Base-by-base conservation (phyloP, 2,113 vertebrate genomes). In the Symphodus melops region DNA sequence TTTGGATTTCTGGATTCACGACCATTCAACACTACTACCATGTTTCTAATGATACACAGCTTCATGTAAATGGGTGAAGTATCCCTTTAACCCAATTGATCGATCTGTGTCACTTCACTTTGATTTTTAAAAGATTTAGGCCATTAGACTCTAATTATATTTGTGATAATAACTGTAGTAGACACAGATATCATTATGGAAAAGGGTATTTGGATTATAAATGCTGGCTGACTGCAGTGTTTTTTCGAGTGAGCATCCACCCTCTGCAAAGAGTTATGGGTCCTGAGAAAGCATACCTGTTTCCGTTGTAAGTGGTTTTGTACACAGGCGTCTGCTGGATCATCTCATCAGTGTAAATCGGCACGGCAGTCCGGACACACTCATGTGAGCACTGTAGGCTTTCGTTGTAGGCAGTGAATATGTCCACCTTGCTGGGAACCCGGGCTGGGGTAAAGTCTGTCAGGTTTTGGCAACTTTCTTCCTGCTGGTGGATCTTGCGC, bases 321-420 rank as follows among this genome's bases (percentile, higher is more conserved):
- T 96, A 99, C 71, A 98, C 96, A 16, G 95, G 96, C 0, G 96
- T 93, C 25, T 97, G 95, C 92, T 93, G 97, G 87, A 99, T 93
- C 56, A 95, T 93, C 92, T 99, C 97, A 25, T 99, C 97, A 0
- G 97, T 92, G 71, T 98, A 99, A 78, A 96, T 93, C 1, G 98
- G 95, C 83, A 97, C 94, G 0, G 97, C 94, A 0, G 95, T 96
- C 65, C 97, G 92, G 21, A 99, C 95, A 6, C 98, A 99, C 93
- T 99, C 98, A 3, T 98, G 98, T 2, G 98, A 98, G 90, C 97
- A 99, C 93, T 98, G 98, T 66, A 99, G 94, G 64, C 95, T 97
- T 92, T 99, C 98, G 0, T 98, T 98, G 91, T 99, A 99, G 94
- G 97, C 97, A 51, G 98, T 97, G 94, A 98, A 99, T 77, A 99